Base-by-base conservation (phyloP, 2,797 vertebrate species). In the Tadarida brasiliensis region DNA sequence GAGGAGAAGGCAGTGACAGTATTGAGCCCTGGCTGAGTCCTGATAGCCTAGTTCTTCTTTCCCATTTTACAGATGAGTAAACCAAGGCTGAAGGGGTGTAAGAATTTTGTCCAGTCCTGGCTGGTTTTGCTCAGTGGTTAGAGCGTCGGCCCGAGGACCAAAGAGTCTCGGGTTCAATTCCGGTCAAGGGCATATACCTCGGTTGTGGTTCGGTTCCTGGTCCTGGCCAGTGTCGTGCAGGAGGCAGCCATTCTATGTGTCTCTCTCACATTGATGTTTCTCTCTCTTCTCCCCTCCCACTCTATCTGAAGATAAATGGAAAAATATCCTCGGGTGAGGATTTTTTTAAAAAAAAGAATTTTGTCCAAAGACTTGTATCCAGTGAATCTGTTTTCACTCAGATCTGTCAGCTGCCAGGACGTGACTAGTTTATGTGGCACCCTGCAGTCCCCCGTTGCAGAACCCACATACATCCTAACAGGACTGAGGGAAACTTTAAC, bases 401-500 rank as follows among this genome's bases (percentile, higher is more conserved):
- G 16, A 24, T 65, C 35, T 35, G 44, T 26, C 83, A 11, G 4
- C 44, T 35, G 15, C 67, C n/a, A 3, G 15, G 47, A 65, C 2
- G 3, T 22, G 7, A 74, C 80, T 65, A 15, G 7, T 24, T 7
- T 33, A 1, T 0, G 0, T 16, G 2, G 11, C 5, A 4, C 22
- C 33, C 33, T 57, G 17, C 30, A 44, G 15, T 2, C 1, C 26
- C 57, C 33, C 68, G 57, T 28, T 61, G 7, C 30, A 22, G 73
- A 71, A 39, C 16, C 35, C 33, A 0, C 4, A 39, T 26, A 22
- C 61, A 33, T 35, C 28, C n/a, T 26, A 1, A 8, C 11, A 6
- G 77, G 56, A 73, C 68, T 63, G 16, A 51, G 63, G 35, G 78
- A 68, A 44, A 7, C 39, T 78, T 71, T 61, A 90, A 59, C 19